phyloP scores from a whole-genome alignment of 1,140 invertebrate species.

The Hormaphis cornu region DNA sequence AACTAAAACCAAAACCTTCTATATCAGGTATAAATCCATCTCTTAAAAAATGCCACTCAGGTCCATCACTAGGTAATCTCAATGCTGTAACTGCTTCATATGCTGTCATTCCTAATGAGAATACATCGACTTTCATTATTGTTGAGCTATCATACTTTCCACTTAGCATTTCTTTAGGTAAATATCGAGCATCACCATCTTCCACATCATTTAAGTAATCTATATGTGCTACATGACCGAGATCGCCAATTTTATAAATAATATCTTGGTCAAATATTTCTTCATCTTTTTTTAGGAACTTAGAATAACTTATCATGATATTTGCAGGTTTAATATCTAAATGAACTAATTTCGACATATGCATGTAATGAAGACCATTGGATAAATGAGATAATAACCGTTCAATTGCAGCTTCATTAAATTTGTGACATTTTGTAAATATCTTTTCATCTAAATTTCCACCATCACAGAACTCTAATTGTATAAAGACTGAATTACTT shows the following conservation, averaged over 20 bases:
- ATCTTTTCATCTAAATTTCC: conserved; percentile 64
- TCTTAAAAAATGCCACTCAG: conserved; percentile 71
- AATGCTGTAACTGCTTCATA: conserved; percentile 69
- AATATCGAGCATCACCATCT: conserved; percentile 84
- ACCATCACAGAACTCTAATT: conserved; percentile 88
- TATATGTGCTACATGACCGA: conserved; percentile 79
- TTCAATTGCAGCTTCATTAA: conserved; percentile 54
- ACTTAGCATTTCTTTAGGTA: conserved; percentile 73
- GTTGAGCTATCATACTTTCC: conserved; percentile 59
- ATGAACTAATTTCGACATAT: conserved; percentile 76
- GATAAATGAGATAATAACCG: conserved; percentile 63
- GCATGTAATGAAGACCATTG: conserved; percentile 64
- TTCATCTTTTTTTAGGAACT: conserved; percentile 71
- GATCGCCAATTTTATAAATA: conserved; percentile 78
- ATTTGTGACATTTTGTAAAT: conserved; percentile 42
- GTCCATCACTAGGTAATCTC: conserved; percentile 77
- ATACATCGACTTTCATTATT: conserved; percentile 82
- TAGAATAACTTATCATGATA: conserved; percentile 62
- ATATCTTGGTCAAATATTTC: conserved; percentile 58
- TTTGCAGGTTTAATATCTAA: conserved; percentile 90
- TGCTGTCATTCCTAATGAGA: conserved; percentile 61
- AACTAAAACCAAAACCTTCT: conserved; percentile 12
- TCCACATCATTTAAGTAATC: conserved; percentile 67
- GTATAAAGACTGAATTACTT: conserved; percentile 84
- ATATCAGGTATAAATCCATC: conserved; percentile 39